Percentiles rank a stretch among this genome's conserved stretches.
Evolutionary conservation across 2,888 invertebrate species (phyloP).

Genomic region (Eurois occulta): DNA sequence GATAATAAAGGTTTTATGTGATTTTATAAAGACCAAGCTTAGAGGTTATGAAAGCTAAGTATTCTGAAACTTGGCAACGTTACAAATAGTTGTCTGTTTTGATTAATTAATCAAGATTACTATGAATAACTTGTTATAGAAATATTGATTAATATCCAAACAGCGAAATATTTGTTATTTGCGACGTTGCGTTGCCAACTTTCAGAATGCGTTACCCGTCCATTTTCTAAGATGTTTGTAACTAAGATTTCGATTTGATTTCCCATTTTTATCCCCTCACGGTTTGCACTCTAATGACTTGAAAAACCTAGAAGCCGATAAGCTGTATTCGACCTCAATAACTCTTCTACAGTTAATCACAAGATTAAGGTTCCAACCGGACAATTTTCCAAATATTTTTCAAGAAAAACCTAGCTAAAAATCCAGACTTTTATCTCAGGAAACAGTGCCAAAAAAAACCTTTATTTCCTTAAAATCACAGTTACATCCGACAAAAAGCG

Average conservation of each 20-base stretch:
- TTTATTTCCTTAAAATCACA: constrained; percentile 54
- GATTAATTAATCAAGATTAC: background rate
- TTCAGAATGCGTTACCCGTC: background rate
- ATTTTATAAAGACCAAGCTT: background rate
- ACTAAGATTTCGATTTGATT: background rate
- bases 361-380: background rate
- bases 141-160: background rate
- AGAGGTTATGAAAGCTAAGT: background rate
- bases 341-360: constrained; percentile 28
- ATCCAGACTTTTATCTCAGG: constrained; percentile 30
- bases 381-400: background rate
- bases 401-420: constrained; percentile 8
- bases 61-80: background rate
- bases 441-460: constrained; percentile 24
- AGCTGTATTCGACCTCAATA: constrained; percentile 12
- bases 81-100: background rate
- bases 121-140: background rate
- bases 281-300: background rate
- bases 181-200: background rate
- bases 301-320: constrained; percentile 23
- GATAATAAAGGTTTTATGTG: no score
- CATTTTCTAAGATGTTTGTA: background rate
- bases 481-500: constrained; percentile 47
- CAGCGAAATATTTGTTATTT: background rate
- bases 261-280: background rate